Evolutionary conservation across 2,113 vertebrate genomes (phyloP), one percentile per base, ranked within the genome.

Genomic region (Thalassoma bifasciatum): DNA sequence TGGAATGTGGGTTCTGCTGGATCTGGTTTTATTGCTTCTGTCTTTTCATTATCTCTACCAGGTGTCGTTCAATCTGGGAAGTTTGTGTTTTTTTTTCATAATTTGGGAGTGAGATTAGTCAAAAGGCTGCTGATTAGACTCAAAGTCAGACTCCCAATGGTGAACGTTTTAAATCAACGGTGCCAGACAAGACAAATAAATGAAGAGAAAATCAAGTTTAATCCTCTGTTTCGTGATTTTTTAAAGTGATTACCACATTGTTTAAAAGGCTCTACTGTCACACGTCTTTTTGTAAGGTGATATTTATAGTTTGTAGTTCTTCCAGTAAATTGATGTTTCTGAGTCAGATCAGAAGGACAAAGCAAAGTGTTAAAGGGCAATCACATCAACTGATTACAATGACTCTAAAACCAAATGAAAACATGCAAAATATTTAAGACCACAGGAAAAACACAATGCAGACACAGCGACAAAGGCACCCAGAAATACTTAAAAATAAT

Each of bases 41-140:
- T 58, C 49, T 73, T 86, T 84, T 83, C 69, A 85, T 82, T 70
- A 73, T 61, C 49, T 61, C n/a, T 21, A 59, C 8, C 36, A 56
- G 47, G 21, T 79, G 22, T 57, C 67, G 61, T 51, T 66, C 54
- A 53, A 57, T 52, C 22, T 62, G 37, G 42, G 40, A 72, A 17
- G 24, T 69, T 58, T 66, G 37, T 38, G 24, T 44, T 50, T 58
- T 30, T 30, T 4, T 22, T 24, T 50, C 19, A 8, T 67, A 53
- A 62, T 40, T 57, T 30, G n/a, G 21, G 10, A 47, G 12, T 22
- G 23, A 60, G 42, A 58, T 54, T 3, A 58, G 34, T 22, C 11
- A 12, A 23, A 66, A 23, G 9, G 22, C 63, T 56, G 24, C 34
- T 47, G 11, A 51, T n/a, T 58, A 65, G 60, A 51, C 26, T 46